Percentiles rank a stretch among this genome's conserved stretches.
Evolutionary conservation across 2,797 vertebrate genomes (phyloP).

Genomic region (Poeciliopsis turneri): DNA sequence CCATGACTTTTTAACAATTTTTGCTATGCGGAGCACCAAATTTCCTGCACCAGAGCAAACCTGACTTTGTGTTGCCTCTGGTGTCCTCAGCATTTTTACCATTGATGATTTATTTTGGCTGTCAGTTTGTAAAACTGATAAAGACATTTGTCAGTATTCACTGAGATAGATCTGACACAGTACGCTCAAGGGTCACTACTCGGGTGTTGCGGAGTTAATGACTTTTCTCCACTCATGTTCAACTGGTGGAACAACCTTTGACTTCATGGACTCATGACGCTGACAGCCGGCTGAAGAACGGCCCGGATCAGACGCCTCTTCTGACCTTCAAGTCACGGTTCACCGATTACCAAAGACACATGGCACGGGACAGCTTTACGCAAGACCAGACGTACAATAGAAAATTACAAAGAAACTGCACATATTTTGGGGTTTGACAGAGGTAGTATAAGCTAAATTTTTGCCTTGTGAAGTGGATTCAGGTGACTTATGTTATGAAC

Average conservation of each 20-base stretch:
- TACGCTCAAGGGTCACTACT: constrained; percentile 36
- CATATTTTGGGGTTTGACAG: background rate
- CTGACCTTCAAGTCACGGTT: constrained; percentile 64
- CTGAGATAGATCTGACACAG: constrained; percentile 33
- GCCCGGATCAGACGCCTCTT: constrained; percentile 71
- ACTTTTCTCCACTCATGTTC: constrained; percentile 66
- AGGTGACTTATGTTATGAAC: background rate
- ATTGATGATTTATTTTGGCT: constrained; percentile 3
- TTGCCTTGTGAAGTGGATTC: background rate
- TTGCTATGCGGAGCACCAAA: background rate
- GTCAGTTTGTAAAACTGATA: constrained; percentile 4
- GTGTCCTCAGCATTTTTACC: constrained; percentile 2
- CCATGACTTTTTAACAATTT: background rate
- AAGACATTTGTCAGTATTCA: constrained; percentile 11
- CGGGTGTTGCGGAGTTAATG: constrained; percentile 64
- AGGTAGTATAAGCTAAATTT: background rate
- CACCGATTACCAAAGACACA: constrained; percentile 65
- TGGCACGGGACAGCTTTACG: constrained; percentile 27
- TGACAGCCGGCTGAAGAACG: constrained; percentile 76
- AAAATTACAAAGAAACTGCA: constrained; percentile 26
- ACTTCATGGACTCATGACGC: constrained; percentile 62
- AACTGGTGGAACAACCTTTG: constrained; percentile 69
- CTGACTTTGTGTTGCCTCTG: background rate
- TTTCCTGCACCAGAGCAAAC: background rate
- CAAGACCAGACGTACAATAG: constrained; percentile 20